A percentile compares a stretch with the other conserved stretches of the same genome.
phyloP scores from a whole-genome alignment of 35 echinoderm and acorn worm species.

The Ptychodera flava region DNA sequence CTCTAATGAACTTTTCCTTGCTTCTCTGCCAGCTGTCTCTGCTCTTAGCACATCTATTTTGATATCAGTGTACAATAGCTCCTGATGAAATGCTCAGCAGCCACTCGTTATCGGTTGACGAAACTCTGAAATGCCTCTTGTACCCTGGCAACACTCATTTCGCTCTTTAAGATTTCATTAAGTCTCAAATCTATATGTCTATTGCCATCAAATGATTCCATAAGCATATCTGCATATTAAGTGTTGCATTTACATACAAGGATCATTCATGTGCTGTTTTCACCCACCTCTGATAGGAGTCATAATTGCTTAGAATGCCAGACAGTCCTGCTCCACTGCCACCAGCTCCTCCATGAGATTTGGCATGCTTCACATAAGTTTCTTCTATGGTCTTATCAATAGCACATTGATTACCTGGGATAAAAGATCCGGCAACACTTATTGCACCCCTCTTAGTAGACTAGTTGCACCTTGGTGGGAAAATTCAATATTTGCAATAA shows the following conservation, averaged over 20 bases:
- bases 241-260: not conserved
- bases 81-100: not conserved
- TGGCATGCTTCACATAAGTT: no score
- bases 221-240: not conserved
- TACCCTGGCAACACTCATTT: not conserved
- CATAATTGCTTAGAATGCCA: not conserved
- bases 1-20: constrained; percentile 22
- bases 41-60: constrained; percentile 6
- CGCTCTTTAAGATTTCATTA: not conserved
- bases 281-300: not conserved
- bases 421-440: constrained; percentile 3
- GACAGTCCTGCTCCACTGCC: no score
- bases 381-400: no score
- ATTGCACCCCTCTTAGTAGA: constrained; percentile 3
- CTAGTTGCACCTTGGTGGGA: not conserved
- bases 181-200: not conserved
- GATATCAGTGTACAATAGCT: not conserved
- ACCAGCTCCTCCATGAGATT: no score
- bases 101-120: not conserved
- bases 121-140: not conserved
- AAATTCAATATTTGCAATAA: constrained; percentile 4
- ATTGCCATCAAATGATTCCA: not conserved
- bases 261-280: no score
- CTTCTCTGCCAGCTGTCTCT: constrained; percentile 6
- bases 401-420: not conserved